phyloP scores from a whole-genome alignment of 2,797 vertebrate genomes.

The Allochrocebus solatus region DNA sequence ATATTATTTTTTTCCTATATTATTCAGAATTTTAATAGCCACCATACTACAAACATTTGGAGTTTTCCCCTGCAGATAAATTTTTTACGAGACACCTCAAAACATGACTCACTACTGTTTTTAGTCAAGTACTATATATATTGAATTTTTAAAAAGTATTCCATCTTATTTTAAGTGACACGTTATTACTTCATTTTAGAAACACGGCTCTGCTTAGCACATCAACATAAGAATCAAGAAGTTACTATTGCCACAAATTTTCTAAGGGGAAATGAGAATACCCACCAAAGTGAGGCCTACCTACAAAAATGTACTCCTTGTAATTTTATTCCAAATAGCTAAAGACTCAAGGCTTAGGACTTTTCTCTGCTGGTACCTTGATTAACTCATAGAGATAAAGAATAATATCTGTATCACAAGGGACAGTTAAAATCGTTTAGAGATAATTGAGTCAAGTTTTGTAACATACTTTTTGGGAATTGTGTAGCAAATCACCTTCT shows the following conservation, averaged over 20 bases:
- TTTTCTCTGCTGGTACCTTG: background rate
- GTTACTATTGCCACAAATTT: background rate
- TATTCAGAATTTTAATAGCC: background rate
- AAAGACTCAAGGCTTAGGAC: background rate
- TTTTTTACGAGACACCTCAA: background rate
- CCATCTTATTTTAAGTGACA: background rate
- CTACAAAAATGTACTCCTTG: background rate
- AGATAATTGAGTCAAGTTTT: background rate
- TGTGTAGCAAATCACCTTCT: background rate
- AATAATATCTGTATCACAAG: background rate
- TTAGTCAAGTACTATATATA: background rate
- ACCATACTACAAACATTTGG: background rate
- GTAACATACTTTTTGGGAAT: background rate
- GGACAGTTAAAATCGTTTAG: background rate
- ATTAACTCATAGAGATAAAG: background rate
- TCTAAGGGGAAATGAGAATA: background rate
- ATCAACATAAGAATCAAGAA: background rate
- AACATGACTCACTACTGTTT: background rate
- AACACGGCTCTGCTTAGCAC: background rate
- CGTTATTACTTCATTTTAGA: background rate
- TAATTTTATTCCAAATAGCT: slow-evolving; percentile 8
- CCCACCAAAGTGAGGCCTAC: background rate
- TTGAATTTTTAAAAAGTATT: slow-evolving; percentile 7
- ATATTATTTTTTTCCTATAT: background rate
- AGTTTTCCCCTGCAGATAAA: background rate